These are phyloP conservation scores for Esperia sulphurella DNA, from an alignment of 2,888 invertebrate genomes.

Conservation along the genomic window DNA sequence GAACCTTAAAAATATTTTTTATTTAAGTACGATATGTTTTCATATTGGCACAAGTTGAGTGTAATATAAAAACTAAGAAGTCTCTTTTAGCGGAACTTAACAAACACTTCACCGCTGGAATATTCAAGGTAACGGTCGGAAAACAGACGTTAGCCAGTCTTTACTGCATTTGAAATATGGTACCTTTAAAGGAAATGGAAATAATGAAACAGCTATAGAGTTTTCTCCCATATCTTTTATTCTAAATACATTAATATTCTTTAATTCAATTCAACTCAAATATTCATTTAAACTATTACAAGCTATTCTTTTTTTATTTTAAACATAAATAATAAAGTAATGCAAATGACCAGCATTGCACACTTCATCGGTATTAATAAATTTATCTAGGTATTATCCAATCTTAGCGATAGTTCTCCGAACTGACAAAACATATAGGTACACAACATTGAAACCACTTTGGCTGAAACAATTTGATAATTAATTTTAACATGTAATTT, in stretches of 20 bases:
- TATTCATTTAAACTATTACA: conserved; percentile 78
- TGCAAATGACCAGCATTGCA: conserved; percentile 79
- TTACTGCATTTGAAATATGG: too few relatives aligned
- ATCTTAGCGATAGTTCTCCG: conserved; percentile 71
- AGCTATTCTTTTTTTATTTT: conserved; percentile 69
- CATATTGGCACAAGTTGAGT: too few relatives aligned
- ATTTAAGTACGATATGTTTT: too few relatives aligned
- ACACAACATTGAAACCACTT: conserved; percentile 58
- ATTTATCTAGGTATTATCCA: conserved; percentile 70
- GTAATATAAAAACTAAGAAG: too few relatives aligned
- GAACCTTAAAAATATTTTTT: too few relatives aligned
- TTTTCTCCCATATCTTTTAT: conserved; percentile 77
- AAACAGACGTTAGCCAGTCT: too few relatives aligned
- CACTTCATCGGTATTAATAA: conserved; percentile 72
- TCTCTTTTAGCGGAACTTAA: too few relatives aligned
- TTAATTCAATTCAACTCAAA: conserved; percentile 78
- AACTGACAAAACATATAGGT: conserved; percentile 58
- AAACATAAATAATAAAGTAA: conserved; percentile 75
- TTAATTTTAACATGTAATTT: conserved; percentile 25
- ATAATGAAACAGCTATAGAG: conserved; percentile 16
- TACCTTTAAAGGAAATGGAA: too few relatives aligned
- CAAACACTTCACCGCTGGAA: too few relatives aligned
- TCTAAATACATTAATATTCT: conserved; percentile 80
- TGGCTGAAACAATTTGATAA: conserved; percentile 37
- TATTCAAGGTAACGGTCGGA: too few relatives aligned